Percentiles rank a stretch among this genome's conserved stretches.
Evolutionary conservation across 2,113 vertebrate genomes (phyloP).

Genomic region (Pachypanchax playfairii): DNA sequence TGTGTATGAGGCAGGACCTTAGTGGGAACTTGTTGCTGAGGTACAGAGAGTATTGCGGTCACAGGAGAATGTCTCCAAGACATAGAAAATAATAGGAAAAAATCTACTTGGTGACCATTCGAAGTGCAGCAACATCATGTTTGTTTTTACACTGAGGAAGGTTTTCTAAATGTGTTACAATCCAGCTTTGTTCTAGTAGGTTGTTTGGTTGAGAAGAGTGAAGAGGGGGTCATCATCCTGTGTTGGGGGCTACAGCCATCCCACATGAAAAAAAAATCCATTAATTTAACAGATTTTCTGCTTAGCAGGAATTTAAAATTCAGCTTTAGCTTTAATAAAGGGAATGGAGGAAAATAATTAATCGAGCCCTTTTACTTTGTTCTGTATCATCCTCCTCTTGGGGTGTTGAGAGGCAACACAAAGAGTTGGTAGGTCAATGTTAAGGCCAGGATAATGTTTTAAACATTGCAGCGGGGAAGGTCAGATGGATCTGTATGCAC

Average conservation of each 20-base stretch:
- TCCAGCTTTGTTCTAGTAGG: too few relatives aligned
- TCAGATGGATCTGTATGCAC: background rate
- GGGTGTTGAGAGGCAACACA: constrained; percentile 45
- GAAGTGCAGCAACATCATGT: too few relatives aligned
- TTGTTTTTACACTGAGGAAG: too few relatives aligned
- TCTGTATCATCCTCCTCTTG: constrained; percentile 50
- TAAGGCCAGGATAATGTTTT: constrained; percentile 44
- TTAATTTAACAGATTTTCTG: constrained; percentile 19
- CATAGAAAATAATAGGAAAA: too few relatives aligned
- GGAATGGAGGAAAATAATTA: constrained; percentile 40
- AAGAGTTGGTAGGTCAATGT: constrained; percentile 50
- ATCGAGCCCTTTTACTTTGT: constrained; percentile 46
- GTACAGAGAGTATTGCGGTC: too few relatives aligned
- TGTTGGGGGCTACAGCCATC: background rate
- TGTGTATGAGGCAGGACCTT: too few relatives aligned
- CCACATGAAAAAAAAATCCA: background rate
- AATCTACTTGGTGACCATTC: too few relatives aligned
- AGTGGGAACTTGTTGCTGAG: too few relatives aligned
- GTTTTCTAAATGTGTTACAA: too few relatives aligned
- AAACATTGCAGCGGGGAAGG: constrained; percentile 40
- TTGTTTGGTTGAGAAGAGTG: too few relatives aligned
- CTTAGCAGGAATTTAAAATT: constrained; percentile 45
- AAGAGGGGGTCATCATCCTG: too few relatives aligned
- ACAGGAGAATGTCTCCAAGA: too few relatives aligned
- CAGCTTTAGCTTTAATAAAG: constrained; percentile 39